Evolutionary conservation across 1,140 invertebrate genomes (phyloP), one percentile per base, ranked within the genome.

Genomic region (Anoplophora glabripennis): DNA sequence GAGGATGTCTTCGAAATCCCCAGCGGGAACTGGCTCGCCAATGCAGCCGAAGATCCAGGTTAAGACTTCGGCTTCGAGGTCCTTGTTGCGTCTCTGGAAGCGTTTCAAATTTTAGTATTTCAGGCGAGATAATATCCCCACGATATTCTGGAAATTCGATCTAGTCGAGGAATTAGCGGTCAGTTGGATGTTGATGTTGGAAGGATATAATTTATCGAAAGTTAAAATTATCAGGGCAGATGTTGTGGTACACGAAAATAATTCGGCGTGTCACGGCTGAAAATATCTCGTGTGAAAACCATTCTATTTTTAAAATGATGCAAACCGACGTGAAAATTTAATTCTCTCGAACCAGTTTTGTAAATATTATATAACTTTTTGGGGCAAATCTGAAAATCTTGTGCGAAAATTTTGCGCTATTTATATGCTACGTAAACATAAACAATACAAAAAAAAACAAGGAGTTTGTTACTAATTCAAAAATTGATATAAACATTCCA

Each of bases 1-100:
- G 0, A 99, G 83, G 35, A 96, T 84, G 68, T 98, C 94, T 72
- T 98, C 96, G 67, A 93, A 94, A 38, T 86, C 81, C 18, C 89
- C 91, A 44, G 80, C 79, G 0, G 93, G 91, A 1, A 97, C 76
- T 60, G 90, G 88, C 76, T 97, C 92, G 0, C 93, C 94, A 8
- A 92, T 54, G n/a, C 96, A 90, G 1, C 79, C 82, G 67, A 87
- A 86, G 65, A 99, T 93, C 96, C 96, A 99, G 62, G 84, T 84
- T 44, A 98, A 78, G 37, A 96, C 84, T 77, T 97, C 93, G 18
- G 84, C 80, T 82, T 98, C 94, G 70, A 93, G 87, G 81, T 93
- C 90, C 84, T 93, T 93, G 78, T 93, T 93, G 63, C 91, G 88
- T 63, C 84, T 79, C 90, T 93, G 73, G n/a, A 78, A 79, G n/a